phyloP scores from a whole-genome alignment of 2,797 vertebrate species.

The Poeciliopsis turneri region DNA sequence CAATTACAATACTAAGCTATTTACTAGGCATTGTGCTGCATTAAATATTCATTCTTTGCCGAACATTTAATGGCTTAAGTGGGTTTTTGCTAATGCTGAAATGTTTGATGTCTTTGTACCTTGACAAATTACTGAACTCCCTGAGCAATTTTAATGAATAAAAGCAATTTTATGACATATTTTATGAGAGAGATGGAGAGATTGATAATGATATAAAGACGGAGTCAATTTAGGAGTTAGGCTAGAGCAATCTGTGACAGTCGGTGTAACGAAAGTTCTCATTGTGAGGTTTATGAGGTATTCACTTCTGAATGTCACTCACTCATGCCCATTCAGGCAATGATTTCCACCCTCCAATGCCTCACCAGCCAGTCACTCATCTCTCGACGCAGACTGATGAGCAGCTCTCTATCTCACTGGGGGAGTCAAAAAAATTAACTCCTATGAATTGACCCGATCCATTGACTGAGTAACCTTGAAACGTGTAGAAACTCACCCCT shows the following conservation, averaged over 20 bases:
- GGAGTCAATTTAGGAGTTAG: slow-evolving; percentile 23
- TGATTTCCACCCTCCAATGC: slow-evolving; percentile 36
- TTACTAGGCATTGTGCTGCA: not conserved
- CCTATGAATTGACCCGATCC: slow-evolving; percentile 52
- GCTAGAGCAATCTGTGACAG: slow-evolving; percentile 1
- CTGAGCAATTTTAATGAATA: not conserved
- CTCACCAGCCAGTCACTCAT: slow-evolving; percentile 49
- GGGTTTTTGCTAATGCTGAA: not conserved
- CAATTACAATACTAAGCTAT: not conserved
- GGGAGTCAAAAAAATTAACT: slow-evolving; percentile 62
- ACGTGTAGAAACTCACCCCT: slow-evolving; percentile 7
- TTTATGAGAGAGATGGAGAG: slow-evolving; percentile 23
- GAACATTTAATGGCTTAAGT: not conserved
- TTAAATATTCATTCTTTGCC: not conserved
- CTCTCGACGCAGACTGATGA: slow-evolving; percentile 31
- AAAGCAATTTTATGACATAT: slow-evolving; percentile 4
- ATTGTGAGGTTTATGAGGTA: slow-evolving; percentile 36
- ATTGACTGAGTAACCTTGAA: slow-evolving; percentile 61
- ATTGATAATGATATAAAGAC: slow-evolving; percentile 32
- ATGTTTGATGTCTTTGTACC: not conserved
- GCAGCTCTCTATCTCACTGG: slow-evolving; percentile 34
- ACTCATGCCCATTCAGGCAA: slow-evolving; percentile 35
- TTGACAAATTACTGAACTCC: not conserved
- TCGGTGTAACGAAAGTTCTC: slow-evolving; percentile 30
- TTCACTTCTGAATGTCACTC: slow-evolving; percentile 33